Base-by-base conservation (phyloP, 2,797 vertebrate genomes). In the Chaetodon trifasciatus region DNA sequence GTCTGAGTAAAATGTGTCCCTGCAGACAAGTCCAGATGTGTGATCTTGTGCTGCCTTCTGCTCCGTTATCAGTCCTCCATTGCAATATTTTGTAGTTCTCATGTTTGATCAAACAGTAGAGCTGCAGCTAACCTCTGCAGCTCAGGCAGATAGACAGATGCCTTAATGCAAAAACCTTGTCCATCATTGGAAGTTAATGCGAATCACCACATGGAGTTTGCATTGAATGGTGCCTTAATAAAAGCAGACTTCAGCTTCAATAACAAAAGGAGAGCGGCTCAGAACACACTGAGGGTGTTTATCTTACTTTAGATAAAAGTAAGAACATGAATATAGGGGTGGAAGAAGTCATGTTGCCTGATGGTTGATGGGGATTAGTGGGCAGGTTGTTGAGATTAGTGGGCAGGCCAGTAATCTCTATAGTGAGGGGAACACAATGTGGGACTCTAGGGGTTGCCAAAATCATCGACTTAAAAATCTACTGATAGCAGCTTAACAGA, bases 351-450 rank as follows among this genome's bases (percentile, higher is more conserved):
- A 13, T 80, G 66, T 82, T 52, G 60, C 15, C 55, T 56, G 78
- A 74, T 85, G 86, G 74, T 87, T 78, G 74, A 42, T 76, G 39
- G 58, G 72, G 77, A 86, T 91, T 88, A 87, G 83, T 71, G 78
- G 66, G 67, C 23, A 88, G 69, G 49, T 79, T 73, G 77, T 78
- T 83, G 60, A 82, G 70, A 85, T 88, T 74, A 81, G 81, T 78
- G 72, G 75, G 70, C 47, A 35, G 49, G 42, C 39, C 65, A 24
- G 40, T 82, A 81, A 86, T 87, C 84, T 83, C 60, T 68, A 10
- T 58, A 52, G 66, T 70, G 24, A 75, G 12, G 62, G 24, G 24
- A 78, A 71, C 57, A 77, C 56, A 66, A 57, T 78, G 42, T 70
- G 40, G 49, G 35, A 71, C 10, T 78, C 40, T 1, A 19, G n/a